phyloP scores from a whole-genome alignment of 2,797 vertebrate genomes.

The Heterohyrax brucei region DNA sequence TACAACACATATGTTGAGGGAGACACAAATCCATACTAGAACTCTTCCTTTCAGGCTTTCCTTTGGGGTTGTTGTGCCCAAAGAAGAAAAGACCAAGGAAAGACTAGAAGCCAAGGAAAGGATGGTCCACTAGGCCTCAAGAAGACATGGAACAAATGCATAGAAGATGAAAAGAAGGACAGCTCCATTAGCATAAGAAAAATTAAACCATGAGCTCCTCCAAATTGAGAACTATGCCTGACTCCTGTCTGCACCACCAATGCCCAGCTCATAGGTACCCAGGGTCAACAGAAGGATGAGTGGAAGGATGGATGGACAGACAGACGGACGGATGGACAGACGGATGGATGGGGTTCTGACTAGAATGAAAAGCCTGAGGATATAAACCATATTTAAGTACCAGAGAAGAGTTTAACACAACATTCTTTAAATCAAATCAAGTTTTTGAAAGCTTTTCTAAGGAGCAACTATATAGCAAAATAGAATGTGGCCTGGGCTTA shows the following conservation, averaged over 20 bases:
- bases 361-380: neutral
- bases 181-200: neutral
- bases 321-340: neutral
- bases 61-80: neutral
- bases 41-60: neutral
- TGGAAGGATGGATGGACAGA: neutral
- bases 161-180: neutral
- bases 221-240: neutral
- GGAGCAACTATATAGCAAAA: neutral
- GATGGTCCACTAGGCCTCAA: neutral
- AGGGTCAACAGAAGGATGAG: neutral
- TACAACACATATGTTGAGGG: neutral
- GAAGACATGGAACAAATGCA: neutral
- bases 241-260: neutral
- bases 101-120: neutral
- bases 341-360: neutral
- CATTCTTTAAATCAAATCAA: neutral
- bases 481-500: neutral
- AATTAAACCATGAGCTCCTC: neutral
- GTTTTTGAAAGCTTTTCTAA: neutral
- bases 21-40: neutral
- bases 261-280: neutral
- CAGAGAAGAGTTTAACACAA: neutral
- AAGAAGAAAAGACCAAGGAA: neutral
- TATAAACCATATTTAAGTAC: neutral